Conservation (phyloP, 2,888 invertebrate species). For the Coenonympha arcania region DNA sequence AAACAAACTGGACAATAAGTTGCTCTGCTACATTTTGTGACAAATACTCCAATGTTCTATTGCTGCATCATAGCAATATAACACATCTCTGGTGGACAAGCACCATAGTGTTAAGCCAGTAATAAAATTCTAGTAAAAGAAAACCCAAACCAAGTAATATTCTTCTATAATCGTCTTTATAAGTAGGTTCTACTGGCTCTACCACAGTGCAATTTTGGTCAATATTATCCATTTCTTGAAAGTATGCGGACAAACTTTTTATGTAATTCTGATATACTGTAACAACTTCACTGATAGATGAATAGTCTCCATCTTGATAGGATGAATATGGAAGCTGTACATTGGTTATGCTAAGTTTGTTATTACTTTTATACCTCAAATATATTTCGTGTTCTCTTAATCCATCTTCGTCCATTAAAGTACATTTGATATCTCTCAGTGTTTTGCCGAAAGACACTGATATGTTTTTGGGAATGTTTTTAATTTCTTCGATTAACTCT, state of each 20-base stretch:
- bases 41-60: no score
- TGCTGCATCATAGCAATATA: no score
- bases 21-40: no score
- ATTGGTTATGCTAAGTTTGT: slow-evolving; percentile 39
- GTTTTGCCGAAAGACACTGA: slow-evolving; percentile 51
- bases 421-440: slow-evolving; percentile 49
- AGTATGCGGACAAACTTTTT: slow-evolving; percentile 43
- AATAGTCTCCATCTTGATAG: slow-evolving; percentile 45
- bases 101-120: no score
- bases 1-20: no score
- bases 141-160: slow-evolving; percentile 49
- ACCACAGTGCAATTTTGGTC: slow-evolving; percentile 49
- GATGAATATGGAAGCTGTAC: slow-evolving; percentile 45
- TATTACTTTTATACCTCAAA: slow-evolving; percentile 41
- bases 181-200: slow-evolving; percentile 52
- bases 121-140: no score
- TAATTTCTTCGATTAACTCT: slow-evolving; percentile 48
- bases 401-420: slow-evolving; percentile 39
- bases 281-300: slow-evolving; percentile 42
- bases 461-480: slow-evolving; percentile 28
- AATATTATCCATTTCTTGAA: slow-evolving; percentile 52
- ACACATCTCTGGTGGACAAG: no score
- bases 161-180: slow-evolving; percentile 57
- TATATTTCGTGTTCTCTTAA: slow-evolving; percentile 47
- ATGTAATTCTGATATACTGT: slow-evolving; percentile 38